Percentiles rank a stretch among this genome's conserved stretches.
Conservation (phyloP, 2,797 vertebrate species). For the Odontamblyopus lacepedii region DNA sequence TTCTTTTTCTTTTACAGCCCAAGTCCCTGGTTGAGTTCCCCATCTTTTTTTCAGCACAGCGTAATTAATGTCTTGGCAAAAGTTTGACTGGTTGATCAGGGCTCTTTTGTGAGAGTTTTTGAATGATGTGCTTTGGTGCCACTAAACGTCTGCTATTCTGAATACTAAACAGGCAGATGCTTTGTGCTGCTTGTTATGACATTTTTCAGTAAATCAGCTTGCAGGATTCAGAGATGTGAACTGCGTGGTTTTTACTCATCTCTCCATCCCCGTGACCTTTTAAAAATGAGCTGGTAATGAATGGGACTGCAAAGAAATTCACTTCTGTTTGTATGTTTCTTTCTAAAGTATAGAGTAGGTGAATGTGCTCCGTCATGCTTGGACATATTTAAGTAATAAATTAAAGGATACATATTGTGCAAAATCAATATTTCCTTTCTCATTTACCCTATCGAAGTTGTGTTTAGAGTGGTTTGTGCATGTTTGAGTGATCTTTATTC, state of each 20-base stretch:
- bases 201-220: constrained; percentile 45
- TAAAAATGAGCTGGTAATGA: constrained; percentile 3
- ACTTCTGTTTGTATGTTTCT: constrained; percentile 14
- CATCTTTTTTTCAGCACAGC: constrained; percentile 42
- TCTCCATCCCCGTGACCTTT: constrained; percentile 27
- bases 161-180: constrained; percentile 39
- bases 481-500: too few species aligned
- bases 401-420: too few species aligned
- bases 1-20: too few species aligned
- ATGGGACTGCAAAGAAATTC: neutral
- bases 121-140: constrained; percentile 23
- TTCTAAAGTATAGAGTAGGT: neutral
- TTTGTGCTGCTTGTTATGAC: constrained; percentile 32
- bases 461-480: too few species aligned
- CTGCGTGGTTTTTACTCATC: constrained; percentile 29
- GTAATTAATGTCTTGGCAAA: constrained; percentile 52
- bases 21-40: neutral
- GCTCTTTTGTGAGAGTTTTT: constrained; percentile 30
- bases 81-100: constrained; percentile 39
- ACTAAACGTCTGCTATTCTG: constrained; percentile 29
- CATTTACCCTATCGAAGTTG: too few species aligned
- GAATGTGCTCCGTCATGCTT: neutral
- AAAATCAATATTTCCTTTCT: too few species aligned
- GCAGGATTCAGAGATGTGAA: constrained; percentile 29
- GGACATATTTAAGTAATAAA: neutral